Evolutionary conservation across 2,888 invertebrate genomes (phyloP).

Genomic region (Melieria picta): DNA sequence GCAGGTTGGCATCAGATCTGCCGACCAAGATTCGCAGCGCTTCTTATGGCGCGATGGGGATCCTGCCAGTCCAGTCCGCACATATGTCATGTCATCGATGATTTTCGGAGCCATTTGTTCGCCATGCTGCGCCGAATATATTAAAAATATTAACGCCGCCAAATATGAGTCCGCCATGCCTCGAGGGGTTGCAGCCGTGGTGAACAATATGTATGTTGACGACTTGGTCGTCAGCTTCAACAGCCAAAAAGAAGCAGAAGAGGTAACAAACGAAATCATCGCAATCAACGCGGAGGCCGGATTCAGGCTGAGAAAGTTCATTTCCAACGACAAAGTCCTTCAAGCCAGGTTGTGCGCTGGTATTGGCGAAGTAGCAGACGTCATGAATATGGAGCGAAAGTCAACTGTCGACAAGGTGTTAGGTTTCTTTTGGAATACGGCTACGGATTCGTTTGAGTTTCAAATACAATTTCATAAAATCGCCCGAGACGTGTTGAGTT

Average conservation of each 20-base stretch:
- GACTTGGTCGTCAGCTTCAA: constrained; percentile 30
- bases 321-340: constrained; percentile 19
- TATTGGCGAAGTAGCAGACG: neutral
- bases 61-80: constrained; percentile 2
- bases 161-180: no score
- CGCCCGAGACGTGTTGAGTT: constrained; percentile 17
- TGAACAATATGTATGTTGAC: constrained; percentile 36
- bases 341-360: constrained; percentile 10
- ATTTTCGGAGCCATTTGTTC: constrained; percentile 44
- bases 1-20: constrained; percentile 47
- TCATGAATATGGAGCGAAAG: constrained; percentile 13
- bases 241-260: constrained; percentile 16
- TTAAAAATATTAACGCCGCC: no score
- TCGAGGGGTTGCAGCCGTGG: constrained; percentile 29
- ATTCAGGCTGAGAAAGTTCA: constrained; percentile 20
- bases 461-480: constrained; percentile 31
- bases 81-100: constrained; percentile 27
- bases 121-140: no score
- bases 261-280: constrained; percentile 19
- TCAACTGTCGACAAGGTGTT: constrained; percentile 38
- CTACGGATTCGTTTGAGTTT: constrained; percentile 41
- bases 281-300: constrained; percentile 24
- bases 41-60: constrained; percentile 35
- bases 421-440: constrained; percentile 44
- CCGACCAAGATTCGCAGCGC: constrained; percentile 46